Conservation (phyloP, 2,888 invertebrate species). For the Drosophila quasianomalipes region DNA sequence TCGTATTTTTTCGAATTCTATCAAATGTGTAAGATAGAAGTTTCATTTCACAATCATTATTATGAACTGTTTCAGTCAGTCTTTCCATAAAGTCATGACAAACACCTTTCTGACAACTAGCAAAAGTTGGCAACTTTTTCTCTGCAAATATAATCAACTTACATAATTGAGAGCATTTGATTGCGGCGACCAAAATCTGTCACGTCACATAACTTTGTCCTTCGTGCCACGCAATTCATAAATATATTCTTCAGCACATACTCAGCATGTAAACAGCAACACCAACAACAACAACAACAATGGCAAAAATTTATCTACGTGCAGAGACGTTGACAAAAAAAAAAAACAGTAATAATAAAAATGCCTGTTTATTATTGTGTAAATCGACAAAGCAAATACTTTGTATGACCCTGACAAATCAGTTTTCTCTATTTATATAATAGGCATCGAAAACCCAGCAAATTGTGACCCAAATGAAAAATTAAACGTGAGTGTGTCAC, state of each 20-base stretch:
- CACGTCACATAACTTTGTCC: conserved; percentile 67
- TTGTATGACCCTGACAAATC: conserved; percentile 73
- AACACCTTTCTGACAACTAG: conserved; percentile 32
- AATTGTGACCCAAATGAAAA: conserved; percentile 41
- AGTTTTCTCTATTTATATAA: conserved; percentile 72
- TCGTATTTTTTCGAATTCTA: background rate
- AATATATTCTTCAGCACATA: conserved; percentile 18
- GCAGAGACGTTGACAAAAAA: conserved; percentile 24
- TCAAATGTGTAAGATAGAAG: background rate
- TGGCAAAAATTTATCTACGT: conserved; percentile 8
- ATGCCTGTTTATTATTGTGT: conserved; percentile 60
- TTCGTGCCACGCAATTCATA: conserved; percentile 16
- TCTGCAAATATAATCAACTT: conserved; percentile 58
- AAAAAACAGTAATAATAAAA: conserved; percentile 23
- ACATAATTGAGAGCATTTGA: conserved; percentile 65
- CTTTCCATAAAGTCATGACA: background rate
- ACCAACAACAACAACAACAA: conserved; percentile 2
- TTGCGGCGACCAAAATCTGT: conserved; percentile 48
- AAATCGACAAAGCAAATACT: conserved; percentile 62
- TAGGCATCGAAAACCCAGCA: conserved; percentile 55
- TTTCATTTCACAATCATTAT: background rate
- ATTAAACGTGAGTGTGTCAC: conserved; percentile 31
- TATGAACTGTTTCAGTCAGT: background rate
- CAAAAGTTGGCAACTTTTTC: conserved; percentile 41
- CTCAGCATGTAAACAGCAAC: conserved; percentile 3